Base-by-base conservation (phyloP, 2,888 invertebrate species). In the Drosophila kambysellisi region DNA sequence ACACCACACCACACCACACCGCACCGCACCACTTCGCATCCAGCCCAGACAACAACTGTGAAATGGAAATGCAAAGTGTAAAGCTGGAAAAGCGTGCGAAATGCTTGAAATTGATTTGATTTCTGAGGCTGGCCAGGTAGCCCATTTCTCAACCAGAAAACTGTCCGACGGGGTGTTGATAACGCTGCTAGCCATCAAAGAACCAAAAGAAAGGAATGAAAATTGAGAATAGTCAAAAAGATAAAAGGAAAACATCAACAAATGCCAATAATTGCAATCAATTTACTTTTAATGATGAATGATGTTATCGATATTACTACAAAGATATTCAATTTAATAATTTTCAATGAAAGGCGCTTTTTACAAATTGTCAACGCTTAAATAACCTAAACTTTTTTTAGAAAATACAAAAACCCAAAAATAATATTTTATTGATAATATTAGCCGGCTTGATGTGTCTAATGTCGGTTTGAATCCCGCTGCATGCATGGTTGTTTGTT, bases 41-140 rank as follows among this genome's bases (percentile, higher is more conserved):
- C 32, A 25, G 8, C 25, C 11, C 46, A 17, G 29, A n/a, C 58
- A 46, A 3, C 51, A 60, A 62, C 37, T 50, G 35, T 15, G 52
- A 69, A 66, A 51, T 60, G 62, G 60, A 61, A 81, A 69, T 76
- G 77, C 59, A 81, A 80, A 78, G 64, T 56, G 81, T 52, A 61
- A 76, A 78, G 62, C 66, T 65, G 58, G 59, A 72, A 71, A 81
- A 81, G 81, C 20, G 78, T 78, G 78, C 73, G 72, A 79, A 77
- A 77, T 50, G 68, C 62, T 66, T 67, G 30, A 69, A 79, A 79
- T 79, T 79, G 81, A 79, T 79, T 79, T 69, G 78, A 81, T 64
- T 61, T 56, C 56, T 37, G 29, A 33, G 70, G 62, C 64, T 53
- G 62, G 56, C 70, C 62, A 70, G 52, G 64, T 51, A 61, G 58